Conservation (phyloP, 2,113 vertebrate genomes). For the Xiphophorus couchianus region DNA sequence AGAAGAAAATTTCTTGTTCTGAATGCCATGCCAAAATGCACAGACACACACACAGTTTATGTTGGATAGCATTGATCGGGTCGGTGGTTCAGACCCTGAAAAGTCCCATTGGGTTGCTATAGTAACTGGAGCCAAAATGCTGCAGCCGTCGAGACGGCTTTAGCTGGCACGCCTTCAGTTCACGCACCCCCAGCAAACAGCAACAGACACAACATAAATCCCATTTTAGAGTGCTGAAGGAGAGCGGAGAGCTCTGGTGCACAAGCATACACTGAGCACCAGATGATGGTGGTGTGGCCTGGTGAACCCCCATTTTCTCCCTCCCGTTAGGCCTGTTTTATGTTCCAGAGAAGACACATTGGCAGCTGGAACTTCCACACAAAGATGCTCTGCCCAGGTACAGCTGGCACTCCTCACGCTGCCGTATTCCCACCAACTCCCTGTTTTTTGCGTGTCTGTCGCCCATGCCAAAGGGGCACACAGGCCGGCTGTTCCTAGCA, state of each 20-base stretch:
- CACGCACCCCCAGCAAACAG: slow-evolving; percentile 58
- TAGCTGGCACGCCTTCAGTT: slow-evolving; percentile 46
- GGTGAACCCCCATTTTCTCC: background rate
- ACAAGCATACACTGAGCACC: slow-evolving; percentile 33
- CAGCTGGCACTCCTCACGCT: slow-evolving; percentile 30
- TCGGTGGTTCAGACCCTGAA: slow-evolving; percentile 58
- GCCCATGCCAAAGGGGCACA: slow-evolving; percentile 74
- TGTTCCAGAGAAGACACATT: slow-evolving; percentile 9
- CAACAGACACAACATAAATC: slow-evolving; percentile 63
- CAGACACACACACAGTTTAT: slow-evolving; percentile 9
- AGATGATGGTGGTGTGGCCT: slow-evolving; percentile 10
- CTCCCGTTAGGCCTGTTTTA: background rate
- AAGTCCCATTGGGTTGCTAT: slow-evolving; percentile 73
- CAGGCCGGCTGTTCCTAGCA: slow-evolving; percentile 62
- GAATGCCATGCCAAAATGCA: background rate
- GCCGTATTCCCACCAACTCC: slow-evolving; percentile 32
- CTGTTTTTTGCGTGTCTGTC: slow-evolving; percentile 25
- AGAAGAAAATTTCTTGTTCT: background rate
- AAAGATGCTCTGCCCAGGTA: slow-evolving; percentile 19
- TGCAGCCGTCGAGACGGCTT: slow-evolving; percentile 66
- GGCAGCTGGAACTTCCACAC: slow-evolving; percentile 27
- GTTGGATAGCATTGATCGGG: slow-evolving; percentile 47
- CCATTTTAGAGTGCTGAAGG: slow-evolving; percentile 54
- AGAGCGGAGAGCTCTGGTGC: slow-evolving; percentile 29
- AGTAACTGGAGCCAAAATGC: slow-evolving; percentile 74